Evolutionary conservation across 2,113 vertebrate species (phyloP).

Genomic region (Rhinopomastus cyanomelas): DNA sequence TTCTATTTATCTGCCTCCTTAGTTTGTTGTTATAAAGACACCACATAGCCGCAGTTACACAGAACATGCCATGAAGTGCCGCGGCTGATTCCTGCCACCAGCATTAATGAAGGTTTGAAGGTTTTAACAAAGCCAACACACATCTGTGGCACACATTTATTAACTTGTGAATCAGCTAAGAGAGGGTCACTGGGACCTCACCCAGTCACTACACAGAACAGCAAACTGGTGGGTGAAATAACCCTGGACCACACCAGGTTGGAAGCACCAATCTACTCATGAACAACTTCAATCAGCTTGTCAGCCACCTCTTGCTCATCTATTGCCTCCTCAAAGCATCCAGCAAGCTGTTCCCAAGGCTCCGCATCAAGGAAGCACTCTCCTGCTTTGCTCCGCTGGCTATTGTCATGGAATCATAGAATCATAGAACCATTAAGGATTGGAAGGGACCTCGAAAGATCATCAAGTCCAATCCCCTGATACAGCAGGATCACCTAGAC

Average conservation of each 20-base stretch:
- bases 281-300: neutral
- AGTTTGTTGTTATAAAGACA: neutral
- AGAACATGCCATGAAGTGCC: neutral
- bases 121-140: neutral
- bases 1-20: neutral
- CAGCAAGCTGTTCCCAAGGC: neutral
- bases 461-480: no score
- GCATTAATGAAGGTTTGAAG: neutral
- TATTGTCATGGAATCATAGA: no score
- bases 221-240: neutral
- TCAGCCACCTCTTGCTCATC: neutral
- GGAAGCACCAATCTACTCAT: neutral
- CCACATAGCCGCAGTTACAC: neutral
- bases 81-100: neutral
- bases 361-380: neutral
- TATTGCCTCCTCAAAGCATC: neutral
- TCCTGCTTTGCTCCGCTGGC: fast-evolving
- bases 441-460: no score
- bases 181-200: neutral
- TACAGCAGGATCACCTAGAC: no score
- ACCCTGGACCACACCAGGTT: neutral
- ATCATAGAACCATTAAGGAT: no score
- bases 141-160: neutral
- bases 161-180: neutral
- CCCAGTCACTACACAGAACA: neutral